Evolutionary conservation across 1,140 invertebrate genomes (phyloP).

Genomic region (Melipona quadrifasciata): DNA sequence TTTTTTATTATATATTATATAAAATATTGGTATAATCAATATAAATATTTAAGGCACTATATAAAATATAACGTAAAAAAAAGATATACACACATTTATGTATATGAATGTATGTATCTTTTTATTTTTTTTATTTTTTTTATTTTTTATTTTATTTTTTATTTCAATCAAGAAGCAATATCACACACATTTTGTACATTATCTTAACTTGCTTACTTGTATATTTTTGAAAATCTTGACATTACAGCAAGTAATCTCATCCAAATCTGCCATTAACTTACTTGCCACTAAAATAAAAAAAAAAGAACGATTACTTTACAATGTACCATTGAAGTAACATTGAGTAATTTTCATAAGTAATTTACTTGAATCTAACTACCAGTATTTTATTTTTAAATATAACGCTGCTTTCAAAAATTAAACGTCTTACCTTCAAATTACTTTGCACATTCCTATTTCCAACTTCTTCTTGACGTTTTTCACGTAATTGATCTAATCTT

Average conservation of each 20-base stretch:
- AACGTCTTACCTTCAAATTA: slow-evolving; percentile 64
- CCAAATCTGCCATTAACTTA: slow-evolving; percentile 53
- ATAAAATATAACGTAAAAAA: slow-evolving; percentile 28
- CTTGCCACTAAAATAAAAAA: slow-evolving; percentile 68
- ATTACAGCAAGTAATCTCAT: background rate
- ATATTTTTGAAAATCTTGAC: background rate
- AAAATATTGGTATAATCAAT: slow-evolving; percentile 27
- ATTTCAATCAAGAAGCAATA: slow-evolving; percentile 35
- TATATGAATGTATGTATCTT: slow-evolving; percentile 19
- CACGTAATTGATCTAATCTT: slow-evolving; percentile 76
- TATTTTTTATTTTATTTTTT: background rate
- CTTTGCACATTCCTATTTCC: slow-evolving; percentile 52
- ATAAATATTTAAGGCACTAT: slow-evolving; percentile 30
- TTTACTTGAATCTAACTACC: background rate
- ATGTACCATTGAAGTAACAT: background rate
- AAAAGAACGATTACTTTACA: slow-evolving; percentile 2
- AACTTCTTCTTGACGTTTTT: slow-evolving; percentile 71
- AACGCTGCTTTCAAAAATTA: background rate
- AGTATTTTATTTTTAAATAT: background rate
- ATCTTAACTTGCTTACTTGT: background rate
- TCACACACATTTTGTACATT: slow-evolving; percentile 23
- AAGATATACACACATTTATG: slow-evolving; percentile 31
- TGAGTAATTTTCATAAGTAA: background rate
- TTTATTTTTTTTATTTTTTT: background rate
- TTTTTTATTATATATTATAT: background rate